Base-by-base conservation (phyloP, 1,140 invertebrate genomes). In the Caerostris darwini region DNA sequence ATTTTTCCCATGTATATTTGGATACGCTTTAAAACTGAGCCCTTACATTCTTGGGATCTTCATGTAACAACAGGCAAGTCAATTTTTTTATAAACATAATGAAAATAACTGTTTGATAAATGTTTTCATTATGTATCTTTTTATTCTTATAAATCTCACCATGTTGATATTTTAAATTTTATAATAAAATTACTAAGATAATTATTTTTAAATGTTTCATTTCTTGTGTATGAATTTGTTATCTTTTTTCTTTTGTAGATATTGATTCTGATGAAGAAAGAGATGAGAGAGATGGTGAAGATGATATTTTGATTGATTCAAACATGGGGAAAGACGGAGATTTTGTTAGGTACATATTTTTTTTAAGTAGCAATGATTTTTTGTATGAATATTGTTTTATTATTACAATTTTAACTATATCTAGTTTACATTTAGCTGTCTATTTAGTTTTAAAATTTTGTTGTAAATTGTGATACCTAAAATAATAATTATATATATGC, bases 1-100 rank as follows among this genome's bases (percentile, higher is more conserved):
- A 95, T 96, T 34, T 95, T 96, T 90, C 96, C 96, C 7, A 96
- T 96, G 95, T 96, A 96, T 83, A 94, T 96, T 7, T 96, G 96
- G 96, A 95, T 96, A 67, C 93, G 94, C 1, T 96, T 96, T 89
- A 95, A 95, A 81, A 92, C 77, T n/a, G 95, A 95, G 14, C 91
- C 94, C 57, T 5, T 86, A 14, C 89, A 91, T 14, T 82, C 92
- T 71, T 94, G 94, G 85, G 92, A 95, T 86, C 69, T 94, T 10
- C n/a, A 94, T 69, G 61, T n/a, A 88, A 61, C 67, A 53, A 85
- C 90, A 90, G 94, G 94, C 94, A 92, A 69, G 34, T 34, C 34
- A 34, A 34, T 34, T 34, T 64, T 17, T 64, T 64, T 64, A 64
- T 64, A 17, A 10, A 8, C 17, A 17, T 64, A 10, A 64, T 64